phyloP scores from a whole-genome alignment of 23 tunicate species.

The Ciona savignyi region DNA sequence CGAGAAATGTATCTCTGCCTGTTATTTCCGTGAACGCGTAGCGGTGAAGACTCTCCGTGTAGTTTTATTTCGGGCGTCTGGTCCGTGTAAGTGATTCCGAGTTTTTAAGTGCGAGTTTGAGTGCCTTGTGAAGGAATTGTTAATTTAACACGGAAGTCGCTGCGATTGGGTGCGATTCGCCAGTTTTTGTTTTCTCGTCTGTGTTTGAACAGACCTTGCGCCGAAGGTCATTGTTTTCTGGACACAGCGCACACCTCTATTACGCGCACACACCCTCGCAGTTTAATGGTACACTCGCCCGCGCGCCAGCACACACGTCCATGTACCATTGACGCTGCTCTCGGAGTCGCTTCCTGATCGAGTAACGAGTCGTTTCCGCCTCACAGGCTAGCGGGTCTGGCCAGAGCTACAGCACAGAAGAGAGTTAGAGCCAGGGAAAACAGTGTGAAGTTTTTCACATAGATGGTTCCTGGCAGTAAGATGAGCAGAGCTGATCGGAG shows the following conservation, averaged over 20 bases:
- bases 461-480: background rate
- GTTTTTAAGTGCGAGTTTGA: too few species aligned
- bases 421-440: background rate
- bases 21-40: background rate
- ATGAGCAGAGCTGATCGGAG: background rate
- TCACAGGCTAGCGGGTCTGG: slow-evolving; percentile 14
- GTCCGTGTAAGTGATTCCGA: background rate
- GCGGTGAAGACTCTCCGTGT: background rate
- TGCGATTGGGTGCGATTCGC: background rate
- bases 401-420: background rate
- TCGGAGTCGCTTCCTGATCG: slow-evolving; percentile 51
- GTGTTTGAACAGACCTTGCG: background rate
- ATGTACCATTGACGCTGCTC: slow-evolving; percentile 21
- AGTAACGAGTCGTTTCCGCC: slow-evolving; percentile 58
- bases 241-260: background rate
- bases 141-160: background rate
- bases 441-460: background rate
- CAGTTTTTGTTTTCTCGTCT: background rate
- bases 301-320: slow-evolving; percentile 19
- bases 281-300: background rate
- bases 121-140: too few species aligned
- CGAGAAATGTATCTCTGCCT: background rate
- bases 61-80: background rate
- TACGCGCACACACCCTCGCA: background rate
- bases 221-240: background rate